Conservation (phyloP, 2,888 invertebrate genomes). For the Stomorhina lunata region DNA sequence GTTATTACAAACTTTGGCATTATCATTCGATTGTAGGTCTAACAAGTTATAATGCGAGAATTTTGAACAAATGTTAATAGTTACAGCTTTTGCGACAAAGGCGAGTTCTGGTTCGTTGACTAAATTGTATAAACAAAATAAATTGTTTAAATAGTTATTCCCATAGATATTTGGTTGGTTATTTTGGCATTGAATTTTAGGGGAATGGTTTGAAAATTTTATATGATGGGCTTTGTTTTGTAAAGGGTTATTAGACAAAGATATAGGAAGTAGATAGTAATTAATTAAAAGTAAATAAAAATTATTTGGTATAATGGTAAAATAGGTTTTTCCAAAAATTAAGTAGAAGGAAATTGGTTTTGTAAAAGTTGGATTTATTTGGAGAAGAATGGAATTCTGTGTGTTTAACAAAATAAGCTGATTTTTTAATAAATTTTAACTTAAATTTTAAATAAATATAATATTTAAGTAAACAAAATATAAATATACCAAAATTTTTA, state of each 20-base stretch:
- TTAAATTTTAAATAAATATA: too few relatives aligned
- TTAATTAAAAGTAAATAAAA: slow-evolving; percentile 39
- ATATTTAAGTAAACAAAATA: too few relatives aligned
- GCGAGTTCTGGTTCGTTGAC: slow-evolving; percentile 5
- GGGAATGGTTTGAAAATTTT: background rate
- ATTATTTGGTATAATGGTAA: background rate
- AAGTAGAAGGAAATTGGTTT: too few relatives aligned
- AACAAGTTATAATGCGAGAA: background rate
- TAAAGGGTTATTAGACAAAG: background rate
- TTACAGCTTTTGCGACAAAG: slow-evolving; percentile 28
- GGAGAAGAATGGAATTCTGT: too few relatives aligned
- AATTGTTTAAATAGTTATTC: slow-evolving; percentile 25
- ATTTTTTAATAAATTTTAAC: too few relatives aligned
- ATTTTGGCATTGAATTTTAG: slow-evolving; percentile 39
- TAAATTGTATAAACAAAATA: slow-evolving; percentile 30
- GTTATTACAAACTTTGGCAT: background rate
- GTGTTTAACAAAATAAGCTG: too few relatives aligned
- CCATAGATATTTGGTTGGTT: slow-evolving; percentile 32
- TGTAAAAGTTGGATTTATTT: too few relatives aligned
- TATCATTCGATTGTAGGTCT: slow-evolving; percentile 26
- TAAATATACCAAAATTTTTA: too few relatives aligned
- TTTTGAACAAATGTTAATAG: slow-evolving; percentile 7
- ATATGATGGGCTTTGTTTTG: background rate
- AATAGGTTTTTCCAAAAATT: too few relatives aligned
- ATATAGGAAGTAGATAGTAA: slow-evolving; percentile 23